A percentile compares a stretch with the other conserved stretches of the same genome.
These are phyloP conservation scores for Limnodromus scolopaceus DNA, from an alignment of 2,797 vertebrate species.

Conservation along the genomic window DNA sequence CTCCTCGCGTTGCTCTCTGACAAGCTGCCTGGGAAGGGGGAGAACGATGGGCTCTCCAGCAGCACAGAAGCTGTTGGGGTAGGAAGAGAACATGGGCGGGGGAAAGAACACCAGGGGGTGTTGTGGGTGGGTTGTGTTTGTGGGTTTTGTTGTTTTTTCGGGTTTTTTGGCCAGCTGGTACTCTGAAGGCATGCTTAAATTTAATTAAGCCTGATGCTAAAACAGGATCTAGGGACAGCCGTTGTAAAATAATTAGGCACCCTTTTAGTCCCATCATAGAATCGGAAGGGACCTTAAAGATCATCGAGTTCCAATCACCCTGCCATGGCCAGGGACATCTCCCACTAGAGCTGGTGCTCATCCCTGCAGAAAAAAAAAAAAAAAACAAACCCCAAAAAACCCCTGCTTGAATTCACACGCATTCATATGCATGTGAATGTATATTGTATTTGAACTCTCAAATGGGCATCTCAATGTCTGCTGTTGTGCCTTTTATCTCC, in stretches of 20 bases:
- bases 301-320: too few species aligned
- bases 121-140: conserved; percentile 42
- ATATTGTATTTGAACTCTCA: not conserved
- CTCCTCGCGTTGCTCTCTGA: not conserved
- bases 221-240: conserved; percentile 36
- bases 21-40: not conserved
- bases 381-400: not conserved
- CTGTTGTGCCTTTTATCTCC: not conserved
- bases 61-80: not conserved
- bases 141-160: not conserved
- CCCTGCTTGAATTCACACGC: not conserved
- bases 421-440: not conserved
- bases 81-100: not conserved
- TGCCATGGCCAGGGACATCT: too few species aligned
- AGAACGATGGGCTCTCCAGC: not conserved
- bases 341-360: too few species aligned
- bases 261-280: conserved; percentile 8
- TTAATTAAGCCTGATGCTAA: conserved; percentile 37
- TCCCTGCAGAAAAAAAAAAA: not conserved
- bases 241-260: conserved; percentile 34
- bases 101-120: conserved; percentile 19
- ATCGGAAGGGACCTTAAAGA: too few species aligned
- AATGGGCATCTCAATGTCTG: not conserved
- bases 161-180: conserved; percentile 18
- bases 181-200: conserved; percentile 56